Conservation (phyloP, 2,113 vertebrate genomes). For the Acanthisitta chloris region DNA sequence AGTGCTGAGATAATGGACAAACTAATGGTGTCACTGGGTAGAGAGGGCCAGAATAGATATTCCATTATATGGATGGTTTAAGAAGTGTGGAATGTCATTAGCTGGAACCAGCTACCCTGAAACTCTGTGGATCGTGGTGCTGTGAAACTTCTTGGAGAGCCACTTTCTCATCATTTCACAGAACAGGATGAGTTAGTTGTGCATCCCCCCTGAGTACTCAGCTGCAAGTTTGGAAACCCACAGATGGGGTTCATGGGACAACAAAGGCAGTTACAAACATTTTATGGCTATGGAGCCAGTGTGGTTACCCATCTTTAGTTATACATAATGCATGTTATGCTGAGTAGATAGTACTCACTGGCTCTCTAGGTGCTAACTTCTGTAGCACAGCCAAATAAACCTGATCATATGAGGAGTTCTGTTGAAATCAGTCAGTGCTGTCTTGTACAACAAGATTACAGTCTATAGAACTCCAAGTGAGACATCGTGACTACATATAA, state of each 20-base stretch:
- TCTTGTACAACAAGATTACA: neutral
- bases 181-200: neutral
- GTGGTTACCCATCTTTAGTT: neutral
- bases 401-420: neutral
- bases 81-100: neutral
- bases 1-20: neutral
- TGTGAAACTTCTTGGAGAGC: neutral
- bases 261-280: neutral
- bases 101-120: neutral
- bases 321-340: neutral
- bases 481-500: neutral
- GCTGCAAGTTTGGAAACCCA: neutral
- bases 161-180: neutral
- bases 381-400: neutral
- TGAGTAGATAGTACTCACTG: neutral
- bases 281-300: neutral
- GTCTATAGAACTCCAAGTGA: neutral
- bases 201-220: neutral
- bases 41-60: neutral
- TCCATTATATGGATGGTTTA: neutral
- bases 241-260: neutral
- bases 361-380: neutral
- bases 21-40: neutral
- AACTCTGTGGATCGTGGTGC: neutral
- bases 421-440: neutral